Evolutionary conservation across 2,113 vertebrate genomes (phyloP), one percentile per base, ranked within the genome.

Genomic region (Brachyistius frenatus): DNA sequence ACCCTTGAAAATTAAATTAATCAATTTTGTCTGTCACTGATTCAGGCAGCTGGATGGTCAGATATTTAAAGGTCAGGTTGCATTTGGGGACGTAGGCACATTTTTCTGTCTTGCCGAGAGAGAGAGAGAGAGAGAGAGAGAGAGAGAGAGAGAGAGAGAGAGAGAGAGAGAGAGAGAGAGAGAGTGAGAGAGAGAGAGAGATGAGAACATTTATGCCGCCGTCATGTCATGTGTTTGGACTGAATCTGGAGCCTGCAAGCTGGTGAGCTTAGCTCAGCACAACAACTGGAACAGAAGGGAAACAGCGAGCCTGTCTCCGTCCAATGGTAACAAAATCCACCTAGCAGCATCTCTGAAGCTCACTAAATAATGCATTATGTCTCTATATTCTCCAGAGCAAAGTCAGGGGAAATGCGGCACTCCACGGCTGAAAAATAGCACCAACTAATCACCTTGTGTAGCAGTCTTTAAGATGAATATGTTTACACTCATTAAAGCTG

Each of bases 11-110:
- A 80, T 70, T 39, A 35, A 33, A 49, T 69, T 2, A 64, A 65
- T 80, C 33, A 37, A 23, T 78, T 69, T 35, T 14, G 41, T 63
- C 33, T 30, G 9, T 78, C 13, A 57, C n/a, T 37, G 23, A 23
- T 23, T 23, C 16, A 14, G 3, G 7, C 44, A 49, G 33, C 58
- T 69, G 54, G 65, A 65, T 44, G 36, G 52, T 55, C 23, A 16
- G 31, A 50, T 33, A 55, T 64, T 15, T 49, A 47, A 55, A 16
- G 16, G 44, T 30, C 5, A 23, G 4, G 50, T 68, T 33, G 14
- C 13, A 23, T 35, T 31, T 35, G 31, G 14, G 5, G 1, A 47
- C 66, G 5, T 36, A 56, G 6, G 5, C 35, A 30, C 5, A 7
- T 47, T 23, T 23, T 3, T n/a, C 1, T 62, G 31, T 77, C 15